Evolutionary conservation across 2,113 vertebrate species (phyloP).

Genomic region (Columbina picui): DNA sequence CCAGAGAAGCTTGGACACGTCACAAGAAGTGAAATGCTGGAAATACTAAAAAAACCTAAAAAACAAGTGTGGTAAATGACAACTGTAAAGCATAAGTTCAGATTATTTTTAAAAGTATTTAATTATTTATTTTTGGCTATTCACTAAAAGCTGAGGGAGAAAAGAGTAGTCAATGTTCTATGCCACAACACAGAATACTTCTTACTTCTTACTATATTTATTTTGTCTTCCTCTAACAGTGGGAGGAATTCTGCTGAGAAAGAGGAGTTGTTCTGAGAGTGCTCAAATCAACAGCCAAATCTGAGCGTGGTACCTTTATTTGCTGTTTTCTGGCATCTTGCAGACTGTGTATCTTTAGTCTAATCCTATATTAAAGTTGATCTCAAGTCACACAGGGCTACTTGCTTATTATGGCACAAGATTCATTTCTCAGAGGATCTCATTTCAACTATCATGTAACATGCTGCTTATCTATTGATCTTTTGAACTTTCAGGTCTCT

Average conservation of each 20-base stretch:
- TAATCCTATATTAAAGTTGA: constrained; percentile 37
- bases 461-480: constrained; percentile 56
- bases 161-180: background rate
- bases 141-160: background rate
- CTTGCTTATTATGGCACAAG: constrained; percentile 56
- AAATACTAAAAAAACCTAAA: background rate
- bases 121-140: background rate
- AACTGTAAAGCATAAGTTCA: background rate
- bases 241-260: background rate
- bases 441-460: constrained; percentile 66
- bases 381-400: constrained; percentile 35
- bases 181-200: background rate
- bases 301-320: background rate
- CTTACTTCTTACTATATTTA: background rate
- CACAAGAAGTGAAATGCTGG: background rate
- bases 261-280: background rate
- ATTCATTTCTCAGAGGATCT: constrained; percentile 69
- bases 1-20: background rate
- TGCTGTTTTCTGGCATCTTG: constrained; percentile 1
- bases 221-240: background rate
- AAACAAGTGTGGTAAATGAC: background rate
- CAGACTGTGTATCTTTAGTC: background rate
- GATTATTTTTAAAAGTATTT: background rate
- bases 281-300: background rate
- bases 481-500: constrained; percentile 70